These are phyloP conservation scores for Epinotia bilunana DNA, from an alignment of 2,888 invertebrate genomes.

Conservation along the genomic window DNA sequence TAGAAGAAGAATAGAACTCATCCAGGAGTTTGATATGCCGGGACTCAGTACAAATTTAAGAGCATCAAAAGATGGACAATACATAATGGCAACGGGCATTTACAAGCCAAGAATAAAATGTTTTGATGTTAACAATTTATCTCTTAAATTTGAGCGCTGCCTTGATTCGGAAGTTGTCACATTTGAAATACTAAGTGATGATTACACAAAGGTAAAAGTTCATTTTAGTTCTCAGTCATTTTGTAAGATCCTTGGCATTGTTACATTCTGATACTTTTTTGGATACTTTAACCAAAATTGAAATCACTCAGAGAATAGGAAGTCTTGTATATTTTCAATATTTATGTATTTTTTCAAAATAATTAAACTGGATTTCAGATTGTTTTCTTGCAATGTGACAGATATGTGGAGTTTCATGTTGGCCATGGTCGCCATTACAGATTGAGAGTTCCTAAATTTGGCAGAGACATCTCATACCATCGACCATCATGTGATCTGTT, in stretches of 20 bases:
- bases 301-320: neutral
- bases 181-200: slow-evolving; percentile 96
- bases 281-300: too few species aligned
- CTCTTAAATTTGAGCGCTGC: slow-evolving; percentile 98
- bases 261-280: too few species aligned
- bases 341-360: neutral
- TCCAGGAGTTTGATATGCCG: slow-evolving; percentile 99
- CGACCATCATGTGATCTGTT: slow-evolving; percentile 95
- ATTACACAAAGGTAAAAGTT: slow-evolving; percentile 95
- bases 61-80: slow-evolving; percentile 95
- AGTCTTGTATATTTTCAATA: neutral
- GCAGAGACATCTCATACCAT: slow-evolving; percentile 96
- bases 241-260: neutral
- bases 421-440: slow-evolving; percentile 96
- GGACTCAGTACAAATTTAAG: slow-evolving; percentile 93
- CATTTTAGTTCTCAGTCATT: neutral
- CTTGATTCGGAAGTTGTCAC: slow-evolving; percentile 98
- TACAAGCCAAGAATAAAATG: slow-evolving; percentile 99
- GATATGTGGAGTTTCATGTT: slow-evolving; percentile 98
- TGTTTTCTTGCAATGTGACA: slow-evolving; percentile 91
- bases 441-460: slow-evolving; percentile 96
- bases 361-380: slow-evolving; percentile 84
- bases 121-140: slow-evolving; percentile 97
- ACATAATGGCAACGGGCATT: slow-evolving; percentile 95
- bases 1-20: slow-evolving; percentile 95